Evolutionary conservation across 2,113 vertebrate genomes (phyloP), one percentile per base, ranked within the genome.

Genomic region (Oryzias woworae): DNA sequence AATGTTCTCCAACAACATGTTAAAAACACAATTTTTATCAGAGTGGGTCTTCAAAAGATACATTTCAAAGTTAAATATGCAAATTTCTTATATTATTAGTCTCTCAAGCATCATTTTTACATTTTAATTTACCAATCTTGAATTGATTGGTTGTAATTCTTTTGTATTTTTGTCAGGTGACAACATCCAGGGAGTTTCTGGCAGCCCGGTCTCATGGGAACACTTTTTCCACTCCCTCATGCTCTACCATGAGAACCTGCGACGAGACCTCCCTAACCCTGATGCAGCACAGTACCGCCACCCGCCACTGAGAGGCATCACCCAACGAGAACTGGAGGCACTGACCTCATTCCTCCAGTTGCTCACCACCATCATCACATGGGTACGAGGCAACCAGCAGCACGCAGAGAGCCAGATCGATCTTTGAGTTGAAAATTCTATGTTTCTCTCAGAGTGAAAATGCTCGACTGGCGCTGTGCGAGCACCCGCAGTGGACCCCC

Each of bases 221-320:
- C 97, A 98, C 86, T 97, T 99, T 70, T 99, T 98, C 80, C 96
- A 98, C 73, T 98, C 96, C 0, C 91, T 99, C 26, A 95, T 98
- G 94, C 91, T 99, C 5, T 98, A 98, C 84, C 95, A 99, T 0
- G 96, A 98, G 52, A 96, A 97, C 80, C 92, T 99, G 77, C 92
- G 97, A 45, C 91, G 94, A 52, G 96, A 98, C 67, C 83, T 98
- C 45, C 96, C 97, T 1, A 99, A 94, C 59, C 90, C 93, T 1
- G 95, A 98, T 42, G 91, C 94, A 1, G 86, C 94, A 7, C 97
- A 98, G 43, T 98, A 95, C 82, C 96, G 97, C 24, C 96, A 95
- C 72, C 91, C 93, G 0, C 94, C 96, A 22, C 91, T 94, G 3
- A 92, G 96, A 44, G 97, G 96, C 77, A 98, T 99, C 87, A 98